Conservation (phyloP, 2,888 invertebrate genomes). For the Phyllotreta cruciferae region DNA sequence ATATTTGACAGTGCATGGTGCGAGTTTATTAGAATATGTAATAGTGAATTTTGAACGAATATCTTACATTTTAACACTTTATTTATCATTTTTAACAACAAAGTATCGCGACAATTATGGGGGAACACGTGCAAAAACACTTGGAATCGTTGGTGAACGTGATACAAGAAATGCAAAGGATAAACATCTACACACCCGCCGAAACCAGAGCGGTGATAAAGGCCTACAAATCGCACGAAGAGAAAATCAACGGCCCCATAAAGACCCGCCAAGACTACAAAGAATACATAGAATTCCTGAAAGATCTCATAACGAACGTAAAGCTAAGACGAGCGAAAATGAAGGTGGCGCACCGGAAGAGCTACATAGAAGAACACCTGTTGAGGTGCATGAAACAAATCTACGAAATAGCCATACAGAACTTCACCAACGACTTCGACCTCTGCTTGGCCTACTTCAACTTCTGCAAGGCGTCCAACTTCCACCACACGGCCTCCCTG, state of each 20-base stretch:
- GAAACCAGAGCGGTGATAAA: slow-evolving; percentile 77
- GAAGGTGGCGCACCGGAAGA: slow-evolving; percentile 67
- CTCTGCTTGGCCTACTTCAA: slow-evolving; percentile 82
- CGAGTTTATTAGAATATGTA: too few species aligned
- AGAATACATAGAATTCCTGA: slow-evolving; percentile 75
- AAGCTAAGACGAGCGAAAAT: slow-evolving; percentile 66
- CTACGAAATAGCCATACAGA: slow-evolving; percentile 73
- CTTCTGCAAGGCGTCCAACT: slow-evolving; percentile 74
- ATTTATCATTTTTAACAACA: too few species aligned
- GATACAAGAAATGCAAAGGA: slow-evolving; percentile 79
- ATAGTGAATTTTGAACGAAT: too few species aligned
- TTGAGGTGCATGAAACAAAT: slow-evolving; percentile 75
- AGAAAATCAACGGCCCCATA: slow-evolving; percentile 71
- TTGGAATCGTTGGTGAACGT: slow-evolving; percentile 82
- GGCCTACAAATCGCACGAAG: slow-evolving; percentile 75
- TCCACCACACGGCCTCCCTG: slow-evolving; percentile 64
- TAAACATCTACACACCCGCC: slow-evolving; percentile 71
- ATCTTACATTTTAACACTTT: too few species aligned
- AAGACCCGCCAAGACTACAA: slow-evolving; percentile 76
- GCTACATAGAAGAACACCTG: slow-evolving; percentile 73
- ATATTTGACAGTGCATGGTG: too few species aligned
- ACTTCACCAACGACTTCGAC: slow-evolving; percentile 75
- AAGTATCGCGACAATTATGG: slow-evolving; percentile 64
- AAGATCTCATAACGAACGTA: slow-evolving; percentile 71
- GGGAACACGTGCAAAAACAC: slow-evolving; percentile 80